Percentiles rank a stretch among this genome's conserved stretches.
phyloP scores from a whole-genome alignment of 2,888 invertebrate species.

The Deilephila porcellus region DNA sequence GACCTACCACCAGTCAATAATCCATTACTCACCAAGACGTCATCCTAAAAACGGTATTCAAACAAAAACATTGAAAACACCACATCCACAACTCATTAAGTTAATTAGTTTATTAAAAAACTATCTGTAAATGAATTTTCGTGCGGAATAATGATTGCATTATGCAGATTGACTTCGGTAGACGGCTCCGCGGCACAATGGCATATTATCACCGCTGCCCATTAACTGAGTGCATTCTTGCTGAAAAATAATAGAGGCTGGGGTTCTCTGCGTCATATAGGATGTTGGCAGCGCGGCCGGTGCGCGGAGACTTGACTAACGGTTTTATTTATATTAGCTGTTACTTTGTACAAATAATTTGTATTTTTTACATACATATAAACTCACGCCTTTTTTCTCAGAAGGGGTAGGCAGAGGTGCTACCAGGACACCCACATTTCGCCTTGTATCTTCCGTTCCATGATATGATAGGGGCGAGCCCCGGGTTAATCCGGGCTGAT shows the following conservation, averaged over 20 bases:
- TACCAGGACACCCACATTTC: no score
- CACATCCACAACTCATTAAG: slow-evolving; percentile 28
- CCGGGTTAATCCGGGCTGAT: no score
- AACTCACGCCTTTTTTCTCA: no score
- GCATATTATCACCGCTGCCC: slow-evolving; percentile 72
- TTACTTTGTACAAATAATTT: neutral
- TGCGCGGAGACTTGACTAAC: slow-evolving; percentile 37
- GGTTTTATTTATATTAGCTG: slow-evolving; percentile 31
- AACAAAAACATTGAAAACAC: neutral
- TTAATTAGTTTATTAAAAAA: slow-evolving; percentile 64
- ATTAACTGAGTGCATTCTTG: slow-evolving; percentile 78
- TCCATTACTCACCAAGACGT: neutral
- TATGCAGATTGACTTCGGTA: slow-evolving; percentile 71
- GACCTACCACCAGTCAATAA: no score
- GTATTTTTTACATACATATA: neutral
- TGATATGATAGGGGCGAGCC: no score
- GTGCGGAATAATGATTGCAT: slow-evolving; percentile 61
- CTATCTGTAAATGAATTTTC: slow-evolving; percentile 56
- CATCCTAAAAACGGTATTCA: neutral
- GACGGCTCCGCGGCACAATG: slow-evolving; percentile 51
- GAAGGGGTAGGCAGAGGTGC: no score
- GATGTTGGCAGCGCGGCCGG: slow-evolving; percentile 56
- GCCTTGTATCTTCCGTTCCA: no score
- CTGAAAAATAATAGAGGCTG: slow-evolving; percentile 76
- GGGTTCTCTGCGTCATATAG: slow-evolving; percentile 52